Evolutionary conservation across 1,140 invertebrate species (phyloP).

Genomic region (Maniola jurtina): DNA sequence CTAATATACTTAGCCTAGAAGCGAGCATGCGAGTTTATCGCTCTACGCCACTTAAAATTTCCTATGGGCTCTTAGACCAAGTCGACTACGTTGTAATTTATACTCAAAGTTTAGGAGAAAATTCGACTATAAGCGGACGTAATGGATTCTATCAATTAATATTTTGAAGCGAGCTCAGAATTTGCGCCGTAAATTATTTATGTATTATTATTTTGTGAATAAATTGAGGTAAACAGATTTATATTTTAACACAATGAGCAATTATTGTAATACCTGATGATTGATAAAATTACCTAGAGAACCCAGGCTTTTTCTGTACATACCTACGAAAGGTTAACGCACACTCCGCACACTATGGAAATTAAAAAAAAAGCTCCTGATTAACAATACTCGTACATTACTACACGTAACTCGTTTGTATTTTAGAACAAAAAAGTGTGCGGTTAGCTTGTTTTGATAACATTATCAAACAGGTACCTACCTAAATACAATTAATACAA

Average conservation of each 20-base stretch:
- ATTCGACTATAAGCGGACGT: slow-evolving; percentile 23
- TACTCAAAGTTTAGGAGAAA: slow-evolving; percentile 15
- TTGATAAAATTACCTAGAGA: not conserved
- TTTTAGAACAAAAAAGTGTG: too few relatives aligned
- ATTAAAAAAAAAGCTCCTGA: not conserved
- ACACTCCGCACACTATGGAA: not conserved
- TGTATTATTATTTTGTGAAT: not conserved
- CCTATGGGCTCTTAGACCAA: not conserved
- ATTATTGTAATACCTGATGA: slow-evolving; percentile 12
- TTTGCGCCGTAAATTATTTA: slow-evolving; percentile 22
- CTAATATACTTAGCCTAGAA: too few relatives aligned
- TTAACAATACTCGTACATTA: too few relatives aligned
- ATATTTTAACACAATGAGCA: slow-evolving; percentile 19
- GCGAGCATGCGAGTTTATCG: not conserved
- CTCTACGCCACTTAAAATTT: not conserved
- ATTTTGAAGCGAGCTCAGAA: slow-evolving; percentile 14
- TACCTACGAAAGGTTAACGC: not conserved
- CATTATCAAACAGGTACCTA: too few relatives aligned
- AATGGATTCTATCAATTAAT: slow-evolving; percentile 28
- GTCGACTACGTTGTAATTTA: slow-evolving; percentile 16
- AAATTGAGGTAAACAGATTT: slow-evolving; percentile 1
- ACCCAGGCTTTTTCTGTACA: not conserved
- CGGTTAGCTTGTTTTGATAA: too few relatives aligned
- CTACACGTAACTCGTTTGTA: too few relatives aligned
- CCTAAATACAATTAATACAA: too few relatives aligned